Percentiles rank a stretch among this genome's conserved stretches.
phyloP scores from a whole-genome alignment of 2,888 invertebrate genomes.

The Athalia rosae region DNA sequence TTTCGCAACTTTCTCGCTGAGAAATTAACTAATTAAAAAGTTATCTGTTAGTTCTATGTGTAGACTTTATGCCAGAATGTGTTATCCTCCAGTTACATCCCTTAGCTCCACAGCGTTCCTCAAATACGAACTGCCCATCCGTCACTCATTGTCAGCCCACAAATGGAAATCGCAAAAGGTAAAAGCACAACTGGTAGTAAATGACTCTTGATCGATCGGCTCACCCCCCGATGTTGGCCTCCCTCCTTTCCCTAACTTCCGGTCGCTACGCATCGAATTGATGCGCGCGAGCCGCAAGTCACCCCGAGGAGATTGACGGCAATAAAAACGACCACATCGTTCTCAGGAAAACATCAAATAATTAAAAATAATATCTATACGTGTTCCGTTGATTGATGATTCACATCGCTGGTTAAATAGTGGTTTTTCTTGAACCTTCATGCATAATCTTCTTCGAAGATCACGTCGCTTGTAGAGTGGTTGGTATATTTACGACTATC shows the following conservation, averaged over 20 bases:
- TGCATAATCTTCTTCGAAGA: too few relatives aligned
- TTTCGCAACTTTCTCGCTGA: too few relatives aligned
- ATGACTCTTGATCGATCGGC: conserved; percentile 58
- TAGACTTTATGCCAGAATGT: too few relatives aligned
- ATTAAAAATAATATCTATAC: conserved; percentile 43
- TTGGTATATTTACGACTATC: too few relatives aligned
- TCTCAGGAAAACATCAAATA: neutral
- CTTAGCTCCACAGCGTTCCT: too few relatives aligned
- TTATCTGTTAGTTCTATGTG: too few relatives aligned
- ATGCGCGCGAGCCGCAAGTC: conserved; percentile 16
- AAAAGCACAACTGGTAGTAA: conserved; percentile 48
- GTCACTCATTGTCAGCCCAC: neutral
- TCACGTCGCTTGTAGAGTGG: too few relatives aligned
- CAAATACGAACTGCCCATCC: neutral
- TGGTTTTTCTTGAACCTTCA: too few relatives aligned
- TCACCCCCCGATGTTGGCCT: conserved; percentile 4
- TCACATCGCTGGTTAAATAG: neutral
- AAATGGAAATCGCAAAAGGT: neutral
- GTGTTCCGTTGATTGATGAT: conserved; percentile 46
- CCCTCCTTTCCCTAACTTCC: conserved; percentile 48
- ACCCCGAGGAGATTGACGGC: neutral
- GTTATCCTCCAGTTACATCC: too few relatives aligned
- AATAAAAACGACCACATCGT: neutral
- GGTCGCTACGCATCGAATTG: too few relatives aligned
- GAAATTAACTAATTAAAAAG: too few relatives aligned